Percentiles rank a stretch among this genome's conserved stretches.
phyloP scores from a whole-genome alignment of 2,797 vertebrate species.

The Amphiprion clarkii region DNA sequence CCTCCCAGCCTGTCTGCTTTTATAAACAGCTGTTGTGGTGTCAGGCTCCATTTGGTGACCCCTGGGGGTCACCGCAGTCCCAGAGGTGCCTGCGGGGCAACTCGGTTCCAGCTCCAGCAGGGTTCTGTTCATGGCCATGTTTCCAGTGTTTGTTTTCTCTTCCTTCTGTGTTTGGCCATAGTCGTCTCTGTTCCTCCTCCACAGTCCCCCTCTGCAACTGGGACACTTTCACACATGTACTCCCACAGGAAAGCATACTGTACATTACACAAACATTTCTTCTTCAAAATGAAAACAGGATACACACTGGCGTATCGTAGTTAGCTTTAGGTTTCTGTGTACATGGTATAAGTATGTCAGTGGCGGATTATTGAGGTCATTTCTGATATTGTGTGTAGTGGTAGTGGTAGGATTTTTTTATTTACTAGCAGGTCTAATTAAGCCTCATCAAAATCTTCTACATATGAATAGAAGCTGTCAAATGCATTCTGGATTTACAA shows the following conservation, averaged over 20 bases:
- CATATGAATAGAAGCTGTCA: background rate
- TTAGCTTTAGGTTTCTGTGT: slow-evolving; percentile 52
- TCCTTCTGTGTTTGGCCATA: slow-evolving; percentile 73
- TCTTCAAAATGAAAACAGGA: slow-evolving; percentile 72
- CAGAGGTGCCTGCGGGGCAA: slow-evolving; percentile 74
- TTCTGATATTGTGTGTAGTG: too few relatives aligned
- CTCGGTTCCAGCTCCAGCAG: slow-evolving; percentile 67
- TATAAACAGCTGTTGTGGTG: slow-evolving; percentile 81
- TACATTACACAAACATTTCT: slow-evolving; percentile 73
- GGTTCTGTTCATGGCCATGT: slow-evolving; percentile 76
- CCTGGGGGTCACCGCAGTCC: slow-evolving; percentile 71
- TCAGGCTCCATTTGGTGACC: slow-evolving; percentile 77
- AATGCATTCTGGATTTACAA: background rate
- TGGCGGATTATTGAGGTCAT: slow-evolving; percentile 10
- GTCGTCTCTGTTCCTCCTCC: slow-evolving; percentile 69
- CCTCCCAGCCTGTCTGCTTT: slow-evolving; percentile 72
- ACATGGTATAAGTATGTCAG: slow-evolving; percentile 12
- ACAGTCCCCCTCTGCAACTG: slow-evolving; percentile 46
- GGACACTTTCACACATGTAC: slow-evolving; percentile 81
- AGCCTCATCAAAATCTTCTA: background rate
- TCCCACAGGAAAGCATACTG: slow-evolving; percentile 78
- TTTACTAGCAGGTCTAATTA: background rate
- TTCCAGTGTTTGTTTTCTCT: slow-evolving; percentile 81
- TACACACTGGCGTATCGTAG: slow-evolving; percentile 52
- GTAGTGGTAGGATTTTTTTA: too few relatives aligned